Evolutionary conservation across 2,888 invertebrate species (phyloP).

Genomic region (Adelphocoris suturalis): DNA sequence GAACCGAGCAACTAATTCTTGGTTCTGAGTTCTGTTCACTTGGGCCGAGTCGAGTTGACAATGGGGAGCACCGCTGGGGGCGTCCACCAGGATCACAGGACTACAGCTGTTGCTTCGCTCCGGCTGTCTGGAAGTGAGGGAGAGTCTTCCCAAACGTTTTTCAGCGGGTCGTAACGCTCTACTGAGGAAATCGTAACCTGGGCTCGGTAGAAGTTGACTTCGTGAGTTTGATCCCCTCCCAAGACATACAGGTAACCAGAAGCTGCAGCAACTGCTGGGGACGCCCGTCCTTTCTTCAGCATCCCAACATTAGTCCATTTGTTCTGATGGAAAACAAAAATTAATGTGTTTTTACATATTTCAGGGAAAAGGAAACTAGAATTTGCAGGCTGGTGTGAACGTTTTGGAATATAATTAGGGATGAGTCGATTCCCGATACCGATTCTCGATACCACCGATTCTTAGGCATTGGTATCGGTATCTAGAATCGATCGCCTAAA

Average conservation of each 20-base stretch:
- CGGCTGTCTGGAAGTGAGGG: conserved; percentile 90
- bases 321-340: conserved; percentile 80
- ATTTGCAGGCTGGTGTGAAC: too few species aligned
- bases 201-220: conserved; percentile 90
- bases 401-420: too few species aligned
- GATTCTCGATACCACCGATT: too few species aligned
- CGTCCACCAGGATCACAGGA: conserved; percentile 80
- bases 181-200: conserved; percentile 90
- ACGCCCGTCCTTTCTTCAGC: conserved; percentile 87
- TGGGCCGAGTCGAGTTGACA: neutral
- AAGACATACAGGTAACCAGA: conserved; percentile 91
- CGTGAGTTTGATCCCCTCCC: conserved; percentile 91
- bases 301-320: conserved; percentile 89
- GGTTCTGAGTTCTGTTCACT: neutral
- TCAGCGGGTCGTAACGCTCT: conserved; percentile 90
- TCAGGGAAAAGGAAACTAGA: too few species aligned
- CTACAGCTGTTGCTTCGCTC: conserved; percentile 92
- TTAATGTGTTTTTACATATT: neutral
- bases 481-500: too few species aligned
- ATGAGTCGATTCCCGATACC: too few species aligned
- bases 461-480: too few species aligned
- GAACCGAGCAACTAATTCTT: neutral
- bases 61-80: conserved; percentile 41
- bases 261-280: conserved; percentile 91
- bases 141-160: conserved; percentile 88